Conservation (phyloP, 2,888 invertebrate genomes). For the Tribolium freemani region DNA sequence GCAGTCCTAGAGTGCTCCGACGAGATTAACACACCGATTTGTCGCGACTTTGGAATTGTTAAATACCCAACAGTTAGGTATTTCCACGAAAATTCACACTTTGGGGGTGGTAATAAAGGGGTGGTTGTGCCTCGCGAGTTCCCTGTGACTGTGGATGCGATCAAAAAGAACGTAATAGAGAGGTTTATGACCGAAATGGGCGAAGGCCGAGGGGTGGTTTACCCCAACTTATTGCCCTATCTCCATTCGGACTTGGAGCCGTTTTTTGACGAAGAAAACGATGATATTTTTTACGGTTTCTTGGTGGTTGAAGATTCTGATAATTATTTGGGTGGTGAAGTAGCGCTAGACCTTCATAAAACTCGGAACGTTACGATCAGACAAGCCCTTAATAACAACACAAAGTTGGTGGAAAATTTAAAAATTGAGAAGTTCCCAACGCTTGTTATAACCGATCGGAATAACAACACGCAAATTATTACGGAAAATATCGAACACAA, state of each 20-base stretch:
- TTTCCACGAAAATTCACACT: constrained; percentile 77
- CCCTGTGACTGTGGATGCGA: constrained; percentile 68
- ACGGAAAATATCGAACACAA: constrained; percentile 14
- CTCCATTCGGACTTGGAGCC: constrained; percentile 63
- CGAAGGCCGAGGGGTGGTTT: constrained; percentile 72
- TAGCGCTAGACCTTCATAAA: constrained; percentile 76
- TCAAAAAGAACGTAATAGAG: constrained; percentile 72
- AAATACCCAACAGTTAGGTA: constrained; percentile 90
- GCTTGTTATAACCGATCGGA: constrained; percentile 69
- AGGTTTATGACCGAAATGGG: constrained; percentile 75
- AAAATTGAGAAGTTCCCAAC: constrained; percentile 71
- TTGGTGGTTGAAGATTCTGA: constrained; percentile 76
- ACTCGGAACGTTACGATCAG: constrained; percentile 73
- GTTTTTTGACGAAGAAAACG: constrained; percentile 70
- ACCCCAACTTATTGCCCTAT: constrained; percentile 77
- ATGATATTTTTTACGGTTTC: constrained; percentile 71
- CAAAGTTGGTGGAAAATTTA: constrained; percentile 69
- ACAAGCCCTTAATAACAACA: constrained; percentile 71
- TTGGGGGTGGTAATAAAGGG: constrained; percentile 75
- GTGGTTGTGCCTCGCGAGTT: constrained; percentile 70
- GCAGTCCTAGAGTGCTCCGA: constrained; percentile 88
- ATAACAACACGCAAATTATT: not conserved
- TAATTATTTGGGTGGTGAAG: constrained; percentile 75
- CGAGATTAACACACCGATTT: constrained; percentile 74
- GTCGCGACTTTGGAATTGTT: constrained; percentile 90